Evolutionary conservation across 2,888 invertebrate genomes (phyloP).

Genomic region (Hirtodrosophila confusa): DNA sequence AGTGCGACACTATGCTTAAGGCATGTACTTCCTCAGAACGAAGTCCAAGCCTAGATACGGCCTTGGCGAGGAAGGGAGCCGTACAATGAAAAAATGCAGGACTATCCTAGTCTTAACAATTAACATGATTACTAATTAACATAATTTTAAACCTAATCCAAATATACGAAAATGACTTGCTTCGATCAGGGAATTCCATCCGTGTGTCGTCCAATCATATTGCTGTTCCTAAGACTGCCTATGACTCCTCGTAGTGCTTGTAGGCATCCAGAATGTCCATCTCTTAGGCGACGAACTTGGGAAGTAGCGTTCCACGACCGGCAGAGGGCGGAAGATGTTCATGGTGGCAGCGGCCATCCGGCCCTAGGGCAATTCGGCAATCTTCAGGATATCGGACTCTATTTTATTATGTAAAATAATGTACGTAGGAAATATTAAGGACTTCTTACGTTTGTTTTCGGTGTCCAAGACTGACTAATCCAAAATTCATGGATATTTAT

Average conservation of each 20-base stretch:
- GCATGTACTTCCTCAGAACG: too few relatives aligned
- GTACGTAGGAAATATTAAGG: too few relatives aligned
- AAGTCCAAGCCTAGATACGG: too few relatives aligned
- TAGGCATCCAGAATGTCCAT: slow-evolving; percentile 96
- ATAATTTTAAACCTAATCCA: slow-evolving; percentile 39
- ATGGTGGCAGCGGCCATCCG: slow-evolving; percentile 89
- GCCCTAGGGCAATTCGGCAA: slow-evolving; percentile 86
- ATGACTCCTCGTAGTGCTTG: slow-evolving; percentile 87
- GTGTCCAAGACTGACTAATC: too few relatives aligned
- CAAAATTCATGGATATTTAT: too few relatives aligned
- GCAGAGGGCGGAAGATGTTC: slow-evolving; percentile 91
- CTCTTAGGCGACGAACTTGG: slow-evolving; percentile 94
- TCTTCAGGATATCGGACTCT: too few relatives aligned
- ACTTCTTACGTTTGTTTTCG: too few relatives aligned
- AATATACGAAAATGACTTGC: slow-evolving; percentile 20
- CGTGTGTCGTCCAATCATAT: slow-evolving; percentile 79
- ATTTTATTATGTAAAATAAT: too few relatives aligned
- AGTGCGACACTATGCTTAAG: too few relatives aligned
- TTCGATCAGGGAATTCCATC: slow-evolving; percentile 78
- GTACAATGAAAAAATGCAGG: too few relatives aligned
- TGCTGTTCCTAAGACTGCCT: slow-evolving; percentile 72
- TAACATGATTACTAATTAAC: slow-evolving; percentile 11
- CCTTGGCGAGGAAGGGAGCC: too few relatives aligned
- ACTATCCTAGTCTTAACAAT: too few relatives aligned
- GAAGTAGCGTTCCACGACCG: slow-evolving; percentile 92